These are phyloP conservation scores for Strigamia crassipes DNA, from an alignment of 2,888 invertebrate genomes.

Conservation along the genomic window DNA sequence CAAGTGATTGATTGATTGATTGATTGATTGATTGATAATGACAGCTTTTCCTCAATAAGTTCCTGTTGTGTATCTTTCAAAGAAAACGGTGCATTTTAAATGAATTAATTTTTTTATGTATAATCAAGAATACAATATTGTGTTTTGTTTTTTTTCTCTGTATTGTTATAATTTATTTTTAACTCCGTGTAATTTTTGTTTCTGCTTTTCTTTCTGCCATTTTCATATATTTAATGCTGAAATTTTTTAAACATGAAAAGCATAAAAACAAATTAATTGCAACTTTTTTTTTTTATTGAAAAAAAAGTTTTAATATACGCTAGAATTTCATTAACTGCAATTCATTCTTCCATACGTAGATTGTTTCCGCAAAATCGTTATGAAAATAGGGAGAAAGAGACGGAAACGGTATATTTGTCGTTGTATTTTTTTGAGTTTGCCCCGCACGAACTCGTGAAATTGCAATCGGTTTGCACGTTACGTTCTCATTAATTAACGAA, in stretches of 20 bases:
- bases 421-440: neutral
- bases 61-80: conserved; percentile 9
- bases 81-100: neutral
- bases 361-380: neutral
- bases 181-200: neutral
- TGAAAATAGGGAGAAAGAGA: neutral
- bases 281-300: too few species aligned
- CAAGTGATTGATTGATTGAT: conserved; percentile 8
- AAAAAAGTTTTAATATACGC: too few species aligned
- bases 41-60: conserved; percentile 21
- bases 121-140: conserved; percentile 10
- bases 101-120: neutral
- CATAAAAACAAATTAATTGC: too few species aligned
- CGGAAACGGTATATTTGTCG: neutral
- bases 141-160: neutral
- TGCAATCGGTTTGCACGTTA: neutral
- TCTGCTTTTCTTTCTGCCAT: too few species aligned
- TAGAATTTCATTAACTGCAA: too few species aligned
- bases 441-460: conserved; percentile 16
- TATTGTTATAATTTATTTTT: neutral
- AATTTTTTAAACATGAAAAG: too few species aligned
- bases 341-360: neutral
- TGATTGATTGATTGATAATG: conserved; percentile 8
- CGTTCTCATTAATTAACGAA: neutral
- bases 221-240: too few species aligned